Evolutionary conservation across 2,797 vertebrate genomes (phyloP).

Genomic region (Clarias platycephalus): DNA sequence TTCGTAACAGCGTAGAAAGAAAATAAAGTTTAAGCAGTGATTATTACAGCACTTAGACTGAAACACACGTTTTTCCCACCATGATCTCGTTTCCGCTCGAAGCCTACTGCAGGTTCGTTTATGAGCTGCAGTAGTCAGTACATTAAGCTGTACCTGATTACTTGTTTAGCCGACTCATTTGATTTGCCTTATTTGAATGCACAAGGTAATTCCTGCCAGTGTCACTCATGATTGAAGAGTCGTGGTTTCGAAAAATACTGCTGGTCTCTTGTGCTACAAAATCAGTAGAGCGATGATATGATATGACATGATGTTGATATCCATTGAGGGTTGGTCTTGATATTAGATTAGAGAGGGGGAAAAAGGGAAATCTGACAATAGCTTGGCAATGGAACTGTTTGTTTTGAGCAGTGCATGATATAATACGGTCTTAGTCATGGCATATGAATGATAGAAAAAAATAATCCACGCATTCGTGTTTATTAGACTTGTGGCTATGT

Average conservation of each 20-base stretch:
- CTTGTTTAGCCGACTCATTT: slow-evolving; percentile 1
- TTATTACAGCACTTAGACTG: background rate
- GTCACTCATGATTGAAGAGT: background rate
- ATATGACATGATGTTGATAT: background rate
- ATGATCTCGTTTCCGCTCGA: background rate
- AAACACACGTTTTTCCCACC: background rate
- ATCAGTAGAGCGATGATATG: background rate
- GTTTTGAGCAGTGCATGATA: background rate
- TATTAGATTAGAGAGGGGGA: background rate
- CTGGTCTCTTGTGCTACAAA: background rate
- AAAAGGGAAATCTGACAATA: background rate
- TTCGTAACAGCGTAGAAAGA: background rate
- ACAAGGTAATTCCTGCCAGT: background rate
- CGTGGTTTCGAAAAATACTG: background rate
- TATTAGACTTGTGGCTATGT: too few relatives aligned
- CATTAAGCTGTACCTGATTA: slow-evolving; percentile 26
- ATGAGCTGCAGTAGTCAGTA: slow-evolving; percentile 1
- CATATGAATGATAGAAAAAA: background rate
- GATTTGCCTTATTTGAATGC: background rate
- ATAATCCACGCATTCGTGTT: background rate
- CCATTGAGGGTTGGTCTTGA: background rate
- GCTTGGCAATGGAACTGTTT: background rate
- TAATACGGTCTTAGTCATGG: background rate
- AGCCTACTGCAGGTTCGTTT: background rate
- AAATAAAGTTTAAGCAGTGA: background rate